Evolutionary conservation across 2,888 invertebrate genomes (phyloP), one percentile per base, ranked within the genome.

Genomic region (Brachylomia viminalis): DNA sequence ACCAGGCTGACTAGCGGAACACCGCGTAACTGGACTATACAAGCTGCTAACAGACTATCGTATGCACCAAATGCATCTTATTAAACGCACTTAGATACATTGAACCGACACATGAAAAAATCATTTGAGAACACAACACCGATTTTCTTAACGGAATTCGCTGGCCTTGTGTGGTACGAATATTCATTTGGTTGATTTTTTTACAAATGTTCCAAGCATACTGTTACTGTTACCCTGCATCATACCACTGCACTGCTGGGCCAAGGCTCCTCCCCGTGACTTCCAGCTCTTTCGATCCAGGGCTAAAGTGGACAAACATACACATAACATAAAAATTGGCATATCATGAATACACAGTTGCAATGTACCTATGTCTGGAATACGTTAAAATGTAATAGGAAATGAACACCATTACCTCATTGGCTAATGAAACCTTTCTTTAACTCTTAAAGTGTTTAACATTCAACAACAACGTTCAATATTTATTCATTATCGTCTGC

Each of bases 1-100:
- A 92, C 94, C 92, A 92, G 93, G 92, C 87, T 93, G 93, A 81
- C 88, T 94, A 95, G 95, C 94, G 94, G 94, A 92, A 93, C 93
- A 89, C 74, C 80, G 78, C 59, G 87, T 93, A 95, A 94, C 94
- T 92, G 93, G 93, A 91, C 91, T 89, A 81, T 84, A 83, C 87
- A 87, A 84, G 81, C 78, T 81, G 76, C 71, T 77, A 73, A 79
- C 84, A 85, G 75, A 73, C 68, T 69, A 69, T 75, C 56, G 67
- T 54, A 74, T 79, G 82, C 70, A 79, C 71, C 66, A 77, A 83
- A 78, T 79, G 77, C 75, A 81, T 80, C 56, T 49, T 59, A 83
- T 75, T 75, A 73, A 54, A 56, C 59, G 52, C 61, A 74, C 65
- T 56, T 58, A 38, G 15, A 67, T 33, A 6, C 27, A 74, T 77